Evolutionary conservation across 2,113 vertebrate genomes (phyloP).

Genomic region (Prunella himalayana): DNA sequence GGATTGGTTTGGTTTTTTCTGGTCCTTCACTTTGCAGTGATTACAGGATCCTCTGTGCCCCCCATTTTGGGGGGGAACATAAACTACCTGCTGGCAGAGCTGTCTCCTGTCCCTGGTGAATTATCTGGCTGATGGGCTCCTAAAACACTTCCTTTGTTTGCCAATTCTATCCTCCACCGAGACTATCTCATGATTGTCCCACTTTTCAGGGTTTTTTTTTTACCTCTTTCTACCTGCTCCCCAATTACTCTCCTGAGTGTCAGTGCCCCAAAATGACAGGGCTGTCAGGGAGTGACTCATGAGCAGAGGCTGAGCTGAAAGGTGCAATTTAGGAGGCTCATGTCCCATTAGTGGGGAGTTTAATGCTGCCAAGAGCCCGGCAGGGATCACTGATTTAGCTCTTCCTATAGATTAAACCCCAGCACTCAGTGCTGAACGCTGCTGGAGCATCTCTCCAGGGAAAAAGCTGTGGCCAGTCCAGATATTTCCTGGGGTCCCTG

Average conservation of each 20-base stretch:
- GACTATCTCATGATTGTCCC: background rate
- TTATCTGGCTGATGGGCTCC: background rate
- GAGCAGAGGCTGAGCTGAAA: background rate
- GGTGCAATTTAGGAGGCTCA: background rate
- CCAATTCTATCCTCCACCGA: rapidly evolving
- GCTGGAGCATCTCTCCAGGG: background rate
- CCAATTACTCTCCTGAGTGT: background rate
- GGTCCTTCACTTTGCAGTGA: background rate
- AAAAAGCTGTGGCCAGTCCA: background rate
- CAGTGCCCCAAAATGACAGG: background rate
- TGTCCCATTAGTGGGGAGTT: background rate
- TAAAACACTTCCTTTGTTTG: background rate
- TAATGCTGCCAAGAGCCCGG: background rate
- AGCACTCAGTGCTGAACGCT: background rate
- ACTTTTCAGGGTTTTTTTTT: background rate
- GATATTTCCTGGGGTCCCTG: background rate
- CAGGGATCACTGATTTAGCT: background rate
- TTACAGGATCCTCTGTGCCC: background rate
- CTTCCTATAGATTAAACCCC: background rate
- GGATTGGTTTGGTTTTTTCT: background rate
- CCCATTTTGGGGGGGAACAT: background rate
- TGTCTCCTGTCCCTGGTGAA: background rate
- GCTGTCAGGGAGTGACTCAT: background rate
- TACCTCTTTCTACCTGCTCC: background rate
- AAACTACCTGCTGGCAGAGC: background rate